Percentiles rank a stretch among this genome's conserved stretches.
These are phyloP conservation scores for Eulemur coronatus DNA, from an alignment of 2,797 vertebrate species.

Conservation along the genomic window DNA sequence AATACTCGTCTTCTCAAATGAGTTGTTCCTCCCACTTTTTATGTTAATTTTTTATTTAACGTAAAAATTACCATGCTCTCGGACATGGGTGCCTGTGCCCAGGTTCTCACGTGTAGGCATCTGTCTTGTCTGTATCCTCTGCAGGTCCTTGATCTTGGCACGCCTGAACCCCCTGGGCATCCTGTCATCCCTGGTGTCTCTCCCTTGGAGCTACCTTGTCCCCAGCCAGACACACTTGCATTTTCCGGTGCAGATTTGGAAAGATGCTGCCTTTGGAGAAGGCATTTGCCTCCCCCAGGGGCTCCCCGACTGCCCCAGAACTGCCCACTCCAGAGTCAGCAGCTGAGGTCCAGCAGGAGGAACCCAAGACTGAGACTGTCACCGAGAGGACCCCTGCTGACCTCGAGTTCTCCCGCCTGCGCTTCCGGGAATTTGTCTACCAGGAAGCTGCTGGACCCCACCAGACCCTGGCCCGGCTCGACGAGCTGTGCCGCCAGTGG, in stretches of 20 bases:
- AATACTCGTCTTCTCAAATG: neutral
- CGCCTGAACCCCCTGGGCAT: neutral
- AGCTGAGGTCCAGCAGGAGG: neutral
- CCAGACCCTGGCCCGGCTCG: slow-evolving; percentile 31
- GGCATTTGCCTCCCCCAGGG: slow-evolving; percentile 19
- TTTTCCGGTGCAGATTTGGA: neutral
- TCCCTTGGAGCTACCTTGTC: neutral
- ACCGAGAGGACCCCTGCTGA: neutral
- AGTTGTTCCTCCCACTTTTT: neutral
- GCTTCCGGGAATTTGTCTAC: slow-evolving; percentile 52
- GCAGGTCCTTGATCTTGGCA: neutral
- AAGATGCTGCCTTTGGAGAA: slow-evolving; percentile 66
- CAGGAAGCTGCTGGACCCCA: slow-evolving; percentile 45
- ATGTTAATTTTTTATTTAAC: neutral
- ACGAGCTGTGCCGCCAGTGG: slow-evolving; percentile 44
- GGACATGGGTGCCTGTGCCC: neutral
- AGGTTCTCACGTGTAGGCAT: neutral
- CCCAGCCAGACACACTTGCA: neutral
- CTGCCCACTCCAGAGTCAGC: neutral
- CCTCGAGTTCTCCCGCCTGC: slow-evolving; percentile 47
- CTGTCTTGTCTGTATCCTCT: neutral
- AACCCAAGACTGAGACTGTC: neutral
- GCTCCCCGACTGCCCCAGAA: neutral
- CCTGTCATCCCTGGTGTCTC: neutral
- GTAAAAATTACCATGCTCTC: neutral